Conservation (phyloP, 2,797 vertebrate genomes). For the Glyptemys insculpta region DNA sequence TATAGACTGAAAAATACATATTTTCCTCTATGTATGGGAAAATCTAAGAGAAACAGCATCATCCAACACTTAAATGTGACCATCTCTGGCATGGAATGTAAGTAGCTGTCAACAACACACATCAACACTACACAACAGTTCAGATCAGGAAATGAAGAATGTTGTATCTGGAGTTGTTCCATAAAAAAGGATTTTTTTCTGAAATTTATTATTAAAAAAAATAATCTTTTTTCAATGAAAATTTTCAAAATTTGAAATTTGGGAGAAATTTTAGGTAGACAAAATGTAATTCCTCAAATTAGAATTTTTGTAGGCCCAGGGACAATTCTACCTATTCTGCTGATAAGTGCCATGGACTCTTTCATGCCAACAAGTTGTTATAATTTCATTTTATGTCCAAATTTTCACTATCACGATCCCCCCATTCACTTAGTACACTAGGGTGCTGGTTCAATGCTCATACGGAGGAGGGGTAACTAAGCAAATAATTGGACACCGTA, state of each 20-base stretch:
- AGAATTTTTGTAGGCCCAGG: not conserved
- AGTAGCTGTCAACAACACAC: not conserved
- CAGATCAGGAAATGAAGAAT: not conserved
- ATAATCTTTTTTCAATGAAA: not conserved
- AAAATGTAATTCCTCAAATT: not conserved
- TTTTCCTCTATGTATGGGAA: not conserved
- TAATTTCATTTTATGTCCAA: not conserved
- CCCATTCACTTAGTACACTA: not conserved
- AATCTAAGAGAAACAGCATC: not conserved
- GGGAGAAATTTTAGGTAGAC: not conserved
- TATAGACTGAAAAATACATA: not conserved
- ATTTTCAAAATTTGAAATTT: not conserved
- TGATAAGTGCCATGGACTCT: not conserved
- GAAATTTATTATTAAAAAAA: not conserved
- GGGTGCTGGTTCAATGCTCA: slow-evolving; percentile 29
- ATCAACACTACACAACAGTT: not conserved
- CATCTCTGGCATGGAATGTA: not conserved
- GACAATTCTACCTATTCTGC: not conserved
- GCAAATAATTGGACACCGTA: slow-evolving; percentile 11
- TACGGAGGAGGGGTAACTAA: not conserved
- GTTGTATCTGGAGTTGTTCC: not conserved
- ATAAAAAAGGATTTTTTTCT: not conserved
- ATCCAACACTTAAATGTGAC: not conserved
- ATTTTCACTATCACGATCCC: not conserved
- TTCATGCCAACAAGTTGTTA: not conserved